These are phyloP conservation scores for Trididemnum nubilum DNA, from an alignment of 23 tunicate species.

Conservation along the genomic window DNA sequence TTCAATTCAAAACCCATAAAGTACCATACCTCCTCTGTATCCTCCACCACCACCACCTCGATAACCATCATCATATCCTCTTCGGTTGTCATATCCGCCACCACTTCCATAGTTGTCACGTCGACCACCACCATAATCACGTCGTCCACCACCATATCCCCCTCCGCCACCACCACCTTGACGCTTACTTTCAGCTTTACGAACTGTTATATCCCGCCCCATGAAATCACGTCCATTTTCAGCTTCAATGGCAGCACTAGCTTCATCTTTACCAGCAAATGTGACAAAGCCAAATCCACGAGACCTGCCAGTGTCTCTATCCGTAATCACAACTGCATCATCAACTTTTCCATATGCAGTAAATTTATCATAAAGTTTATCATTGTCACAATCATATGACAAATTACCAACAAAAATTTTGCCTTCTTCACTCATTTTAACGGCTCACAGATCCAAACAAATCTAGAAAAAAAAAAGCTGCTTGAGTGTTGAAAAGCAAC, in stretches of 20 bases:
- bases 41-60: neutral
- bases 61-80: neutral
- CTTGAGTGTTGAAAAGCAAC: too few relatives aligned
- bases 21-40: conserved; percentile 1
- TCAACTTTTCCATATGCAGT: conserved; percentile 23
- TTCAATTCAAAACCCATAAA: too few relatives aligned
- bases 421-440: conserved; percentile 2
- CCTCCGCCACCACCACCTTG: conserved; percentile 42
- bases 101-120: neutral
- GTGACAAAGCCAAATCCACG: conserved; percentile 77
- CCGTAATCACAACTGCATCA: conserved; percentile 41
- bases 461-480: too few relatives aligned
- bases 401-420: conserved; percentile 72
- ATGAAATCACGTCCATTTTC: neutral
- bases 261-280: conserved; percentile 7
- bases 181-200: conserved; percentile 22
- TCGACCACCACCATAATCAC: neutral
- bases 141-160: neutral
- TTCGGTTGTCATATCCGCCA: neutral
- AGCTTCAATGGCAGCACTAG: conserved; percentile 20
- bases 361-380: conserved; percentile 30
- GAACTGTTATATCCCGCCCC: conserved; percentile 32
- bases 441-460: too few relatives aligned
- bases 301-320: conserved; percentile 55
- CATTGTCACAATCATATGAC: conserved; percentile 30